These are phyloP conservation scores for Nematostella vectensis DNA, from an alignment of 92 coral and sea anemone species.

Conservation along the genomic window DNA sequence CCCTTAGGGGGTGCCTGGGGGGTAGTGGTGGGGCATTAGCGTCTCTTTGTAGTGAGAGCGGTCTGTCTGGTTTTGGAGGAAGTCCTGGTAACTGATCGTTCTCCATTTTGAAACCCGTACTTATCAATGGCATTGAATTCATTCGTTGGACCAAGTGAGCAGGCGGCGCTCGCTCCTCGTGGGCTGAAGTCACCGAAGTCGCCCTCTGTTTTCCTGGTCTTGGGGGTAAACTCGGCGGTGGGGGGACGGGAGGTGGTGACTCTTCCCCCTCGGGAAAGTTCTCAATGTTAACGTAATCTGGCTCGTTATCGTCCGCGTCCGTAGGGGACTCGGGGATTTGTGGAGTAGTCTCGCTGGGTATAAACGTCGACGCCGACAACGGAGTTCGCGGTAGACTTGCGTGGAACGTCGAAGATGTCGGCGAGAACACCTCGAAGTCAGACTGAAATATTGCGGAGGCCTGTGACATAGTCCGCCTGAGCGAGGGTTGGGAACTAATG, in stretches of 20 bases:
- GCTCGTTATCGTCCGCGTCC: slow-evolving; percentile 51
- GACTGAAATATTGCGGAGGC: slow-evolving; percentile 42
- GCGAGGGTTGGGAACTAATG: slow-evolving; percentile 47
- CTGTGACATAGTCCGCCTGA: slow-evolving; percentile 41
- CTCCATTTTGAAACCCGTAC: slow-evolving; percentile 14
- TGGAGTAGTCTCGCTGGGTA: slow-evolving; percentile 48
- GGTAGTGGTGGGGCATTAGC: slow-evolving; percentile 61
- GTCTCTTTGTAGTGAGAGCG: slow-evolving; percentile 16
- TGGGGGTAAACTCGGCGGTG: slow-evolving; percentile 72
- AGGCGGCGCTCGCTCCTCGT: slow-evolving; percentile 31
- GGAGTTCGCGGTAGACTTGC: slow-evolving; percentile 46
- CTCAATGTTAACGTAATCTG: slow-evolving; percentile 77
- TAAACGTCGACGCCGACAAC: slow-evolving; percentile 31
- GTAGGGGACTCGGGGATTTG: slow-evolving; percentile 55
- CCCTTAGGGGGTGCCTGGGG: slow-evolving; percentile 49
- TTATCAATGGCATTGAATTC: slow-evolving; percentile 28
- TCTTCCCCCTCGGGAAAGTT: slow-evolving; percentile 70
- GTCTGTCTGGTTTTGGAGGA: slow-evolving; percentile 12
- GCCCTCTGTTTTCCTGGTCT: slow-evolving; percentile 54
- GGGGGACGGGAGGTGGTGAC: slow-evolving; percentile 16
- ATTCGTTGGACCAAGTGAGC: slow-evolving; percentile 29
- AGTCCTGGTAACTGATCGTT: slow-evolving; percentile 5
- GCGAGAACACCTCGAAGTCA: slow-evolving; percentile 26
- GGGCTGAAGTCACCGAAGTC: slow-evolving; percentile 34
- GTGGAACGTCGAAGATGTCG: slow-evolving; percentile 37